phyloP scores from a whole-genome alignment of 2,888 invertebrate genomes.

The Dryomyza anilis region DNA sequence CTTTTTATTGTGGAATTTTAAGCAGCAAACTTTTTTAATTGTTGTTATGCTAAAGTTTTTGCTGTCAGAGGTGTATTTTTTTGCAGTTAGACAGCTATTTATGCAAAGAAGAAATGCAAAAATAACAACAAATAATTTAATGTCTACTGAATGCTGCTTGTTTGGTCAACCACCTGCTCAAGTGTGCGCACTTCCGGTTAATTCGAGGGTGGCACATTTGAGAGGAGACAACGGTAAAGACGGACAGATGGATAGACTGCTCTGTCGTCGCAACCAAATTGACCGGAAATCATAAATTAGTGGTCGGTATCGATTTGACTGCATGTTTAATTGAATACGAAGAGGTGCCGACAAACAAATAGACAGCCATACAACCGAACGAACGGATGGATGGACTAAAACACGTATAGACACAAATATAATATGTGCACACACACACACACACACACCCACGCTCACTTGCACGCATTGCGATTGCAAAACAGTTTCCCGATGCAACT shows the following conservation, averaged over 20 bases:
- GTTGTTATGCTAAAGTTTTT: neutral
- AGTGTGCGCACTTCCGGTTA: neutral
- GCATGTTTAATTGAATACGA: constrained; percentile 16
- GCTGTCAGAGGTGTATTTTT: neutral
- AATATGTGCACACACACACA: constrained; percentile 22
- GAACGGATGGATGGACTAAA: neutral
- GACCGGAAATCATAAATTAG: constrained; percentile 21
- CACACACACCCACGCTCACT: neutral
- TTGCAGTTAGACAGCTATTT: neutral
- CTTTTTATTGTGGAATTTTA: neutral
- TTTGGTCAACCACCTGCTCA: neutral
- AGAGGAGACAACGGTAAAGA: no score
- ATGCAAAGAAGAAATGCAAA: neutral
- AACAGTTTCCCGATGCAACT: neutral
- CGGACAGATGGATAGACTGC: no score
- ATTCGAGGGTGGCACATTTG: no score
- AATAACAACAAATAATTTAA: no score
- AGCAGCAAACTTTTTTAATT: constrained; percentile 1
- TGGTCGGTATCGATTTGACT: neutral
- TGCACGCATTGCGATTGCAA: neutral
- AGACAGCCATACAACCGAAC: no score
- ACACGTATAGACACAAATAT: neutral
- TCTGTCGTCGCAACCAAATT: constrained; percentile 2
- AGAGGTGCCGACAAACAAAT: constrained; percentile 9
- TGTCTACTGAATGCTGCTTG: no score